Evolutionary conservation across 2,797 vertebrate genomes (phyloP).

Genomic region (Peromyscus nudipes): DNA sequence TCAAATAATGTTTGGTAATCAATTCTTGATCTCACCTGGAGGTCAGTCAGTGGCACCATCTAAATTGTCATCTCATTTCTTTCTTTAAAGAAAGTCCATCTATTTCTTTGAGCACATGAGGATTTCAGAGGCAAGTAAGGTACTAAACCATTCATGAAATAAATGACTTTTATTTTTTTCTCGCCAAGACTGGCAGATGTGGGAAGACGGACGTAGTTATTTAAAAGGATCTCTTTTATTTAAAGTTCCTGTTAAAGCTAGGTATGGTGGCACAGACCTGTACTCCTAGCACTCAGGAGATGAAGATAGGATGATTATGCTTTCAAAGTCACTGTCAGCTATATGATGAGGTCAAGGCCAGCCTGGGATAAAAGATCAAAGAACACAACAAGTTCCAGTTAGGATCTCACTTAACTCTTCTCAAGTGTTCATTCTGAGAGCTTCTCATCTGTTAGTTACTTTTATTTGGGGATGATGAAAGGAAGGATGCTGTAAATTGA

Average conservation of each 20-base stretch:
- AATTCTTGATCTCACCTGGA: conserved; percentile 86
- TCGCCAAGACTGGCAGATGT: conserved; percentile 74
- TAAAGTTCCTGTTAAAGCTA: conserved; percentile 62
- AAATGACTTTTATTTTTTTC: conserved; percentile 64
- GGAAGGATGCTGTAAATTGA: background rate
- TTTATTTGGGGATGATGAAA: conserved; percentile 14
- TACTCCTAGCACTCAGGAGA: background rate
- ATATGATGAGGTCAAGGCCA: background rate
- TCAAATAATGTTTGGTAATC: conserved; percentile 86
- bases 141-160: conserved; percentile 73
- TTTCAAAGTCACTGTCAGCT: background rate
- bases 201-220: conserved; percentile 68
- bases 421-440: background rate
- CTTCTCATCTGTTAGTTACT: conserved; percentile 30
- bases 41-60: conserved; percentile 87
- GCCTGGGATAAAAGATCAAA: background rate
- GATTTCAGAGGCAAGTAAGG: conserved; percentile 83
- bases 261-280: background rate
- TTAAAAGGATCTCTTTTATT: conserved; percentile 56
- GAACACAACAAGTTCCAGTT: conserved; percentile 41
- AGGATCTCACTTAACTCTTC: conserved; percentile 50
- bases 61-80: conserved; percentile 85
- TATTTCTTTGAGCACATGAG: conserved; percentile 80
- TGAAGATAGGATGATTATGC: background rate
- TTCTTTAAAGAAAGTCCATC: conserved; percentile 84